These are phyloP conservation scores for Botia kubotai DNA, from an alignment of 2,797 vertebrate species.

Conservation along the genomic window DNA sequence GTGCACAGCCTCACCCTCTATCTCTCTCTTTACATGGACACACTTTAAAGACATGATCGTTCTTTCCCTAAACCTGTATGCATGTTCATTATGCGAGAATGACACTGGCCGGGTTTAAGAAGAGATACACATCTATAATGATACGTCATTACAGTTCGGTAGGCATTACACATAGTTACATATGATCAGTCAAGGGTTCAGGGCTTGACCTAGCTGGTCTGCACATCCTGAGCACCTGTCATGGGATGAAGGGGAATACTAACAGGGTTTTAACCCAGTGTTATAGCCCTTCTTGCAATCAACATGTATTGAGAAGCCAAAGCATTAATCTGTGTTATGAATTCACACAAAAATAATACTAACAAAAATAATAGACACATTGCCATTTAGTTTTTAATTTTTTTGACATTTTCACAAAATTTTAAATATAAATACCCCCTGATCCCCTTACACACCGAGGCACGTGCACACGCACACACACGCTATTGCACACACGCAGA, in stretches of 20 bases:
- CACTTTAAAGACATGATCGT: not conserved
- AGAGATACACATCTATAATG: not conserved
- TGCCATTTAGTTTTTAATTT: not conserved
- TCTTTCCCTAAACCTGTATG: not conserved
- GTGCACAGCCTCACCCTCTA: not conserved
- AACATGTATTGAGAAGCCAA: not conserved
- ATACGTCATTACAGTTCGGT: too few relatives aligned
- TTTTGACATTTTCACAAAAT: not conserved
- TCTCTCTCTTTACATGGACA: not conserved
- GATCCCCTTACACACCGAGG: not conserved
- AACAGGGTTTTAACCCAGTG: not conserved
- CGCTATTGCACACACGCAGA: constrained; percentile 9
- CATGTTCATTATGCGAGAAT: not conserved
- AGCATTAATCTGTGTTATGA: not conserved
- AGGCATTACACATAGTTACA: not conserved
- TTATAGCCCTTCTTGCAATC: not conserved
- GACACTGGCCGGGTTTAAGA: not conserved
- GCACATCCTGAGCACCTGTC: too few relatives aligned
- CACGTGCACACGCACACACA: not conserved
- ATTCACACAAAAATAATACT: not conserved
- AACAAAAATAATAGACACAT: not conserved
- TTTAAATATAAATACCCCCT: not conserved
- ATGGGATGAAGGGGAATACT: not conserved
- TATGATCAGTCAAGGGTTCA: not conserved
- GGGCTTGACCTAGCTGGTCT: not conserved